Conservation (phyloP, 2,888 invertebrate species). For the Callinectes sapidus region DNA sequence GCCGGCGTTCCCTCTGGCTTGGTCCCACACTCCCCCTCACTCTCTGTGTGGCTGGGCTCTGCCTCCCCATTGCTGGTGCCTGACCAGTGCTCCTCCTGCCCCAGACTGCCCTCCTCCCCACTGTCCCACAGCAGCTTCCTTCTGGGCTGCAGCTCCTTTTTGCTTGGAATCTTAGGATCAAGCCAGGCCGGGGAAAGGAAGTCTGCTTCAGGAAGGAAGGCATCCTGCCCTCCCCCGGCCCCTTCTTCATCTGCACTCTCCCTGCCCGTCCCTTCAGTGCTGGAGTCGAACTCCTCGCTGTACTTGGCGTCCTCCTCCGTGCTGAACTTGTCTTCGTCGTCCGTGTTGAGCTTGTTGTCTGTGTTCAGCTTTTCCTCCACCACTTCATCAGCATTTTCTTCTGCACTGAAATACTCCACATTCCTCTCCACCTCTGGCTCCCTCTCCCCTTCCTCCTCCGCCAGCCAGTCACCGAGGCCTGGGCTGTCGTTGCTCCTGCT, state of each 20-base stretch:
- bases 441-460: conserved; percentile 12
- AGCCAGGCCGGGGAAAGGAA: no score
- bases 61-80: conserved; percentile 42
- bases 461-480: conserved; percentile 20
- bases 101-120: not conserved
- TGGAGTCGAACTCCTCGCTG: not conserved
- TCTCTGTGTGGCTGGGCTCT: not conserved
- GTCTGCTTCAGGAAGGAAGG: not conserved
- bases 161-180: not conserved
- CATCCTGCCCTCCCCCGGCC: not conserved
- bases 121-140: conserved; percentile 40
- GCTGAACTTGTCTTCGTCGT: conserved; percentile 29
- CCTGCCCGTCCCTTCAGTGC: conserved; percentile 20
- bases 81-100: conserved; percentile 28
- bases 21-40: not conserved
- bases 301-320: conserved; percentile 32
- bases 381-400: conserved; percentile 7
- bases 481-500: not conserved
- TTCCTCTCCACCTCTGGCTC: not conserved
- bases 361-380: not conserved
- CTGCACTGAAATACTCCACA: not conserved
- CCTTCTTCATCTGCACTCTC: conserved; percentile 39
- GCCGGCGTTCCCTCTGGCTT: not conserved
- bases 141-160: not conserved
- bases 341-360: not conserved